A percentile compares a stretch with the other conserved stretches of the same genome.
Conservation (phyloP, 2,113 vertebrate genomes). For the Empidonax traillii region DNA sequence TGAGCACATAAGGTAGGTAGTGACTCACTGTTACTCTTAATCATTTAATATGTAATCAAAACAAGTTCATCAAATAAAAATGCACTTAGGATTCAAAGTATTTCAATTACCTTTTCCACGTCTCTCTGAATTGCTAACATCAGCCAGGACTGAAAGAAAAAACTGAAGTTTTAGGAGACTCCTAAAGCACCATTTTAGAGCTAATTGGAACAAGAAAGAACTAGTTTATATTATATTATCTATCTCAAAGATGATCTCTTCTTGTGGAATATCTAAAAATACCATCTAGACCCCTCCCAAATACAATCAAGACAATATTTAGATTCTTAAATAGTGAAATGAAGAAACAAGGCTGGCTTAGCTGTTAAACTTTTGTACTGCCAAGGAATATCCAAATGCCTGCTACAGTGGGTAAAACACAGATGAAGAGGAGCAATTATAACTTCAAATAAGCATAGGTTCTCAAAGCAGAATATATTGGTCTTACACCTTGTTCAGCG, state of each 20-base stretch:
- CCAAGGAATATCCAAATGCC: not conserved
- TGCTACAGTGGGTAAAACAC: not conserved
- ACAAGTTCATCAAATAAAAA: not conserved
- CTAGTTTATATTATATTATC: not conserved
- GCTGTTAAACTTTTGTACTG: not conserved
- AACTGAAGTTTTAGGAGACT: not conserved
- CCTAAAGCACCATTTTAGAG: not conserved
- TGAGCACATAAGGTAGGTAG: not conserved
- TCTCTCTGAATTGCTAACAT: not conserved
- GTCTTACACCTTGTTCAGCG: not conserved
- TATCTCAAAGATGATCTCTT: not conserved
- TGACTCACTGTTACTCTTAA: not conserved
- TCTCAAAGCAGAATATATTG: not conserved
- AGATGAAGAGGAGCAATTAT: not conserved
- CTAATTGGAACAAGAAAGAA: not conserved
- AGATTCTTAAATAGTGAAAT: not conserved
- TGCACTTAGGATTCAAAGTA: not conserved
- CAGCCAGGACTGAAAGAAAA: not conserved
- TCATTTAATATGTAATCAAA: not conserved
- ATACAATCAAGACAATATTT: not conserved
- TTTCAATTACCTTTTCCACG: not conserved
- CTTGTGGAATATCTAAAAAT: not conserved
- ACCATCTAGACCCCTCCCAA: not conserved
- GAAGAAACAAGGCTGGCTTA: not conserved
- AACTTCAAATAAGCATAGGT: not conserved